Percentiles rank a stretch among this genome's conserved stretches.
Conservation (phyloP, 2,113 vertebrate genomes). For the Empidonax traillii region DNA sequence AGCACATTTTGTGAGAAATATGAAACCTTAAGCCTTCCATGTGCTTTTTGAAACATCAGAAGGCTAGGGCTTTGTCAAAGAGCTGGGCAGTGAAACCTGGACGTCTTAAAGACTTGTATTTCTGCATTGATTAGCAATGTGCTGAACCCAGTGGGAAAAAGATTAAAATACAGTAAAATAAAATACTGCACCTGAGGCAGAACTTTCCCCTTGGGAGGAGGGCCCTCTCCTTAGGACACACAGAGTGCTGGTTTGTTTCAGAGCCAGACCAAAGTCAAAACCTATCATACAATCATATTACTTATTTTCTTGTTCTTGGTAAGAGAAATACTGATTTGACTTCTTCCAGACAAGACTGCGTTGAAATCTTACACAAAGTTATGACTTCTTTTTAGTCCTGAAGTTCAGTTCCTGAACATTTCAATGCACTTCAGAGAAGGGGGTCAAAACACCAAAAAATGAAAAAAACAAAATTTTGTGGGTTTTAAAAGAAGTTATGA, state of each 20-base stretch:
- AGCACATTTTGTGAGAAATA: not conserved
- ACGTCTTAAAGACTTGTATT: not conserved
- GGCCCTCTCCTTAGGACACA: not conserved
- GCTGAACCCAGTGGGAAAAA: not conserved
- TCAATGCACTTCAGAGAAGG: not conserved
- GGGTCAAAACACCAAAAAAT: not conserved
- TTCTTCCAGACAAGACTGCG: not conserved
- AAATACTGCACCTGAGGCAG: not conserved
- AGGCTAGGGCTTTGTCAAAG: not conserved
- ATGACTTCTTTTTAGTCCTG: not conserved
- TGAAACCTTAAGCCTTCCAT: not conserved
- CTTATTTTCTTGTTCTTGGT: not conserved
- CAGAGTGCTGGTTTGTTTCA: not conserved
- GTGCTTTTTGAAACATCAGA: not conserved
- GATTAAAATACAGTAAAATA: not conserved
- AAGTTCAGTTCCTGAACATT: not conserved
- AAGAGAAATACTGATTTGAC: not conserved
- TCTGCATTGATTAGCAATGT: not conserved
- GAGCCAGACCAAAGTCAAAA: not conserved
- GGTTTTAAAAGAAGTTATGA: not conserved
- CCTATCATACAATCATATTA: not conserved
- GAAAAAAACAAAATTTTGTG: not conserved
- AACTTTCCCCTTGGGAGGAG: not conserved
- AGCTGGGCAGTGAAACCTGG: not conserved
- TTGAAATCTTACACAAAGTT: not conserved